A percentile compares a stretch with the other conserved stretches of the same genome.
Evolutionary conservation across 2,113 vertebrate genomes (phyloP).

Genomic region (Mirza zaza): DNA sequence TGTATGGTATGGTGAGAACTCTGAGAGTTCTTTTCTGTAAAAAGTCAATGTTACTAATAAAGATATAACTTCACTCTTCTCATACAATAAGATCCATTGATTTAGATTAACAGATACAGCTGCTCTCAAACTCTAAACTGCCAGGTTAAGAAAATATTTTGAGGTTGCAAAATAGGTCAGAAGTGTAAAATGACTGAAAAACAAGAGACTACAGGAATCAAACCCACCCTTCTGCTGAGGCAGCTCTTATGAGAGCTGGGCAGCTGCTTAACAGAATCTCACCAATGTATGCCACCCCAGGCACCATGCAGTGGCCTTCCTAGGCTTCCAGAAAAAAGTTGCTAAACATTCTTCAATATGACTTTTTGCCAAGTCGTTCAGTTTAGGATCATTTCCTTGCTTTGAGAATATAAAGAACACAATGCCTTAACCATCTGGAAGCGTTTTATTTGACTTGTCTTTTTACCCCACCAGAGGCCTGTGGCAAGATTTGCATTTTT

Average conservation of each 20-base stretch:
- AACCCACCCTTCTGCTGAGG: background rate
- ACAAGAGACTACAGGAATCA: background rate
- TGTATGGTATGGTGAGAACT: background rate
- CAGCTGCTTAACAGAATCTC: background rate
- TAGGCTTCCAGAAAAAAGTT: background rate
- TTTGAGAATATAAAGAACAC: constrained; percentile 40
- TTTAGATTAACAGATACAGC: constrained; percentile 5
- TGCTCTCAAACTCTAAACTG: constrained; percentile 13
- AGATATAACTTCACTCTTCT: background rate
- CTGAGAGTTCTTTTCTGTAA: constrained; percentile 40
- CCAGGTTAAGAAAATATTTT: constrained; percentile 19
- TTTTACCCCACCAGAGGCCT: constrained; percentile 56
- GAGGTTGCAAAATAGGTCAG: background rate
- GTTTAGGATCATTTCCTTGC: background rate
- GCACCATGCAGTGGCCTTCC: background rate
- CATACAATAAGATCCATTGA: constrained; percentile 34
- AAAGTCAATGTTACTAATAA: background rate
- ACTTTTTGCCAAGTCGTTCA: background rate
- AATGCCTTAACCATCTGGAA: constrained; percentile 69
- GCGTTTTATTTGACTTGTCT: constrained; percentile 62
- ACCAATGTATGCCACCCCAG: background rate
- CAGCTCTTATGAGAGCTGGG: background rate
- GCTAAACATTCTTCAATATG: constrained; percentile 4
- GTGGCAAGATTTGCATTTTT: constrained; percentile 60
- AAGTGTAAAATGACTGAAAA: background rate